Evolutionary conservation across 2,113 vertebrate species (phyloP).

Genomic region (Salvelinus fontinalis): DNA sequence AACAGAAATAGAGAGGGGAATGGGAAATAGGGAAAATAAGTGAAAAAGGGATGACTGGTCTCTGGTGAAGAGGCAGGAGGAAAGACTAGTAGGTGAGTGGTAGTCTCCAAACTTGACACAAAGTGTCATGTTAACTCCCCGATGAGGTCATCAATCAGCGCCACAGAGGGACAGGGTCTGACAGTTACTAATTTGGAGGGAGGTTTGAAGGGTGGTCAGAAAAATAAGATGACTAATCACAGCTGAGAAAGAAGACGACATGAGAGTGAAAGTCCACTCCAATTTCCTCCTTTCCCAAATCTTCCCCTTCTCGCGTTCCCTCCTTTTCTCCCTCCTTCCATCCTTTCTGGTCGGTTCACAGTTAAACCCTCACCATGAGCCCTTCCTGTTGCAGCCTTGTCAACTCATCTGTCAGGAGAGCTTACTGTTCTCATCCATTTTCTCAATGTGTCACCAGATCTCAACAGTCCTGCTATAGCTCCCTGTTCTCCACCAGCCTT

Average conservation of each 20-base stretch:
- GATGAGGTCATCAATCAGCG: conserved; percentile 74
- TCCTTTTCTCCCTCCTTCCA: conserved; percentile 7
- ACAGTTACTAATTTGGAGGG: conserved; percentile 56
- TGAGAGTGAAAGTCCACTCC: conserved; percentile 20
- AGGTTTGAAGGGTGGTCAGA: conserved; percentile 18
- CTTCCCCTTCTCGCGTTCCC: neutral
- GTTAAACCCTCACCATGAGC: conserved; percentile 1
- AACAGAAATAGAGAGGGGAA: neutral
- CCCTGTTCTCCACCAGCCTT: conserved; percentile 42
- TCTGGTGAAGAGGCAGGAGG: conserved; percentile 29
- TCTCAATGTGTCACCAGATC: conserved; percentile 68
- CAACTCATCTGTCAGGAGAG: conserved; percentile 68
- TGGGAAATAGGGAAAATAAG: conserved; percentile 9
- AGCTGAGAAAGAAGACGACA: conserved; percentile 19
- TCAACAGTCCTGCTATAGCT: conserved; percentile 36
- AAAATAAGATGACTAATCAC: conserved; percentile 15
- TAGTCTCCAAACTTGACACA: conserved; percentile 49
- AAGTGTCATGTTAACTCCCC: conserved; percentile 70
- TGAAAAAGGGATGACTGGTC: conserved; percentile 21
- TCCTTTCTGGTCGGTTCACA: conserved; percentile 1
- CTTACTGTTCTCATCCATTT: conserved; percentile 72
- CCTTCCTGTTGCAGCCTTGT: conserved; percentile 56
- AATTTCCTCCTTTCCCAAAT: conserved; percentile 10
- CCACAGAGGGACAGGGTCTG: conserved; percentile 37
- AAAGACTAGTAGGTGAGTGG: conserved; percentile 17